Percentiles rank a stretch among this genome's conserved stretches.
Evolutionary conservation across 2,888 invertebrate genomes (phyloP).

Genomic region (Thymelicus lineola): DNA sequence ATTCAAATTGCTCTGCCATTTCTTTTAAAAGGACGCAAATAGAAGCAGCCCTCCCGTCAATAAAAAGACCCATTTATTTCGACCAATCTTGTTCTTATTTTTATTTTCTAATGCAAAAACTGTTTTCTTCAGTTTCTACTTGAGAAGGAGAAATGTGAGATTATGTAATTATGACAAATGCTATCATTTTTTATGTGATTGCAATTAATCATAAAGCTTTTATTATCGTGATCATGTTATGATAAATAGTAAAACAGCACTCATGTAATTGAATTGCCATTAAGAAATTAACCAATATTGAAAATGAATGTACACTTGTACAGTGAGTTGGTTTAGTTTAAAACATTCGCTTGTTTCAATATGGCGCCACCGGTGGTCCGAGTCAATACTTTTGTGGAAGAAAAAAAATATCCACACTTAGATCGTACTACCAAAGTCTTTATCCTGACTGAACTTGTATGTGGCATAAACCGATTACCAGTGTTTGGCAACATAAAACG

Average conservation of each 20-base stretch:
- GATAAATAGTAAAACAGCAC: conserved; percentile 18
- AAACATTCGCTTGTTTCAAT: not conserved
- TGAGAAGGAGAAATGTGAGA: not conserved
- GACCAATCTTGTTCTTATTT: conserved; percentile 5
- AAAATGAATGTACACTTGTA: not conserved
- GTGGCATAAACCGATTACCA: conserved; percentile 44
- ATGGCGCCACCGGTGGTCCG: conserved; percentile 39
- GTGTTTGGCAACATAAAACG: conserved; percentile 38
- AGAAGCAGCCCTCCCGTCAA: conserved; percentile 1
- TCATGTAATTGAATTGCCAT: conserved; percentile 13
- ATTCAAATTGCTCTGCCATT: conserved; percentile 6
- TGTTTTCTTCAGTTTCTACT: not conserved
- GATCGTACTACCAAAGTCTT: conserved; percentile 42
- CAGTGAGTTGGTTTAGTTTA: not conserved
- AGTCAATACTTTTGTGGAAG: conserved; percentile 39
- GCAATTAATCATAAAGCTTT: not conserved
- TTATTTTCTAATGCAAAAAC: not conserved
- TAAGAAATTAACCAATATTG: conserved; percentile 13
- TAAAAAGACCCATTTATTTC: conserved; percentile 3
- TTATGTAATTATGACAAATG: not conserved
- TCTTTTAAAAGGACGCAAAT: conserved; percentile 3
- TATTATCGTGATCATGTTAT: conserved; percentile 1
- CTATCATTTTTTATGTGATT: conserved; percentile 12
- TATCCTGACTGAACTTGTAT: conserved; percentile 34
- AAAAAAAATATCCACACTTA: conserved; percentile 26